Conservation (phyloP, 2,888 invertebrate genomes). For the Agrenia bidenticulata region DNA sequence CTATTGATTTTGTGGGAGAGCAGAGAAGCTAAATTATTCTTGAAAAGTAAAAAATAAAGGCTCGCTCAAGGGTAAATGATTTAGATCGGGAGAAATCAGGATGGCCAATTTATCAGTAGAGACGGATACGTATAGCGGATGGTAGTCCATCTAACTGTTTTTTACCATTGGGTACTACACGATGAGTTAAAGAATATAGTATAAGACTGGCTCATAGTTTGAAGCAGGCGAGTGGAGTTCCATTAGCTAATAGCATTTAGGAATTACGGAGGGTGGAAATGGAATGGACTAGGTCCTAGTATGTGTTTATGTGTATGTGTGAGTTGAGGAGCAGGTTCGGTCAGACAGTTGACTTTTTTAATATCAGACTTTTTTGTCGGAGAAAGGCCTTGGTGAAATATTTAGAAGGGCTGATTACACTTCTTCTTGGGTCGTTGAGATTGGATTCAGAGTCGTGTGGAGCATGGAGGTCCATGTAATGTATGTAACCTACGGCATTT, state of each 20-base stretch:
- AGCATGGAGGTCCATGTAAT: too few relatives aligned
- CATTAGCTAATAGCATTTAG: constrained; percentile 49
- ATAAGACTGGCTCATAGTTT: background rate
- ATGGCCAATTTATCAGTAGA: constrained; percentile 14
- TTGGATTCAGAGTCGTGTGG: background rate
- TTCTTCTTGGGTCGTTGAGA: too few relatives aligned
- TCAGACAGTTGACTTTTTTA: constrained; percentile 36
- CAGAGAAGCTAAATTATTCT: background rate
- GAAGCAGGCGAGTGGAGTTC: constrained; percentile 19
- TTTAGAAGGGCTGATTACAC: constrained; percentile 33
- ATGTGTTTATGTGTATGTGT: background rate
- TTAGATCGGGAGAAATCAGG: constrained; percentile 8
- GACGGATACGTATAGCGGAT: background rate
- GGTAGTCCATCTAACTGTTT: background rate
- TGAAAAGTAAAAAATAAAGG: background rate
- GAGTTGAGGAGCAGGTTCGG: background rate
- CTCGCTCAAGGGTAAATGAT: background rate
- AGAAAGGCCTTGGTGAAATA: constrained; percentile 36
- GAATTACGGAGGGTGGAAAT: constrained; percentile 39
- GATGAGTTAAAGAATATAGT: background rate
- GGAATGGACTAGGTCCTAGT: constrained; percentile 21
- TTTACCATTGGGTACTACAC: background rate
- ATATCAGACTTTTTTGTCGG: constrained; percentile 25
- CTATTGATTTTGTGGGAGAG: background rate
- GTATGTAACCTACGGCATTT: too few relatives aligned